A percentile compares a stretch with the other conserved stretches of the same genome.
Evolutionary conservation across 2,888 invertebrate genomes (phyloP).

Genomic region (Dryococelus australis): DNA sequence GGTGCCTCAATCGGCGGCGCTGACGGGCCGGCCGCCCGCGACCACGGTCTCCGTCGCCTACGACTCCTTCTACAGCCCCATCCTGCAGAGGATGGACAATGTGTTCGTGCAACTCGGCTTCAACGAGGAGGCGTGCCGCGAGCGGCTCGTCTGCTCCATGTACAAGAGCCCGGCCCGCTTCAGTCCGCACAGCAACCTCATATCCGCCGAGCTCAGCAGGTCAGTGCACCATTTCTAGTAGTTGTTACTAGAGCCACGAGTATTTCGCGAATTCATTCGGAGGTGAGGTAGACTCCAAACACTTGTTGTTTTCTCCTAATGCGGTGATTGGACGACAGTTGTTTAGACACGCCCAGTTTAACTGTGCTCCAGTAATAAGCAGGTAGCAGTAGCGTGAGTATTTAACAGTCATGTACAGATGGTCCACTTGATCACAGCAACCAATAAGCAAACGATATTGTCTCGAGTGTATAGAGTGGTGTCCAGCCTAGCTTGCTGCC

Average conservation of each 20-base stretch:
- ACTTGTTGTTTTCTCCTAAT: too few relatives aligned
- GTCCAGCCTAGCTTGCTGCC: too few relatives aligned
- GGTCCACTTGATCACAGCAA: too few relatives aligned
- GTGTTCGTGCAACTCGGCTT: constrained; percentile 56
- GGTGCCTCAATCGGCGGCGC: constrained; percentile 33
- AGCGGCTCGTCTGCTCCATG: constrained; percentile 56
- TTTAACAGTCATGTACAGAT: too few relatives aligned
- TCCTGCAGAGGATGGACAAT: constrained; percentile 55
- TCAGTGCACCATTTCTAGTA: too few relatives aligned
- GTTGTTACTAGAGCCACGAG: too few relatives aligned
- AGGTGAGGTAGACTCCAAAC: too few relatives aligned
- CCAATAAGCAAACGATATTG: too few relatives aligned
- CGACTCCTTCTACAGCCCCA: constrained; percentile 57
- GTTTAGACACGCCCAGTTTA: not conserved
- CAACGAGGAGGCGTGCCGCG: constrained; percentile 56
- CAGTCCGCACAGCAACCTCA: constrained; percentile 56
- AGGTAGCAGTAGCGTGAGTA: too few relatives aligned
- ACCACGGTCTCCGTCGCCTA: constrained; percentile 46
- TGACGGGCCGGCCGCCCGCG: constrained; percentile 37
- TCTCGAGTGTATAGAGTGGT: too few relatives aligned
- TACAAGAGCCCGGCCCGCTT: constrained; percentile 56
- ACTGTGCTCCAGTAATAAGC: not conserved
- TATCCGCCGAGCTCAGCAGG: constrained; percentile 57
- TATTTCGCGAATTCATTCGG: too few relatives aligned
- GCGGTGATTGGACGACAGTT: too few relatives aligned